Evolutionary conservation across 2,113 vertebrate species (phyloP), one percentile per base, ranked within the genome.

Genomic region (Ptilonorhynchus violaceus): DNA sequence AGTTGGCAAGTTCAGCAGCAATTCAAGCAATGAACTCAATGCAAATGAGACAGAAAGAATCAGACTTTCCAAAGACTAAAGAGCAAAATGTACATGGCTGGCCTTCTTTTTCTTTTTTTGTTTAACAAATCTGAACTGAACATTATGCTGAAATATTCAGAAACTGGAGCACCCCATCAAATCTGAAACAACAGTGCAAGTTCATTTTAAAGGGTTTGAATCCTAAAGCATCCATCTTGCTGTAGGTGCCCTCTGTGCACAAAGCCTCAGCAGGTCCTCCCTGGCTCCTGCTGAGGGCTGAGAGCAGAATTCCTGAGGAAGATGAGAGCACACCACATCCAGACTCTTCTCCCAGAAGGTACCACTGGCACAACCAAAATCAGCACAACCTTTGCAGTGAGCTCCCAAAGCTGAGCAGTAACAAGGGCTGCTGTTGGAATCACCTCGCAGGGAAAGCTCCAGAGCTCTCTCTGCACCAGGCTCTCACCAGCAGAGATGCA

Each of bases 1-100:
- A n/a, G 41, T 23, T 92, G 87, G 78, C 85, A 92, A 92, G 78
- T 67, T 91, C 91, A 73, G 86, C 83, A 74, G 91, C 75, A 79
- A 92, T 58, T 91, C 66, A 91, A 82, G 81, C 49, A 85, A 75
- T 5, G 67, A 88, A 82, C 82, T 92, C 53, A 15, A 85, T 69
- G 88, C 79, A 97, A 93, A 94, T 19, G 55, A 85, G 82, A 83
- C n/a, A 83, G 74, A 89, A 94, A 73, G 0, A 10, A 86, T 62
- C 72, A 92, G 75, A 84, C 37, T 73, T 88, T 79, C 39, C 11
- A 11, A 88, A 74, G 64, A 87, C 63, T 20, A 4, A 42, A 53
- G 53, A 76, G 82, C 12, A n/a, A 58, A 82, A 66, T 7, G 6
- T 7, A 46, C 77, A 76, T 44, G 52, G 88, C 66, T 60, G 39